phyloP scores from a whole-genome alignment of 2,113 vertebrate species.

The Rutilus rutilus region DNA sequence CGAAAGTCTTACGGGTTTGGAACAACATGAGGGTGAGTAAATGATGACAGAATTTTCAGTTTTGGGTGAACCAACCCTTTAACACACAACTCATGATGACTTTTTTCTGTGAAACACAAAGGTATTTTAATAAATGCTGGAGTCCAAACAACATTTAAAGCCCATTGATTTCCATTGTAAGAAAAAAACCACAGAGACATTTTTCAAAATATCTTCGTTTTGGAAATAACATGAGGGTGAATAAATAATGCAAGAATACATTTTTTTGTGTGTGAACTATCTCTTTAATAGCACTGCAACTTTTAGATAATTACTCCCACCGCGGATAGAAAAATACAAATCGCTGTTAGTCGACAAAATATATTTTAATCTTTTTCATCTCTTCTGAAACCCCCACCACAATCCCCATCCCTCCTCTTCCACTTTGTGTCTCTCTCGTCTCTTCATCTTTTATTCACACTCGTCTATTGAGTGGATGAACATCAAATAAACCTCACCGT shows the following conservation, averaged over 20 bases:
- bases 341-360: background rate
- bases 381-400: background rate
- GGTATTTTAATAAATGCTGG: too few species aligned
- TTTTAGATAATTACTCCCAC: background rate
- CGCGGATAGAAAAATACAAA: background rate
- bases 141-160: background rate
- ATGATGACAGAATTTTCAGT: too few species aligned
- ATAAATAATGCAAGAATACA: background rate
- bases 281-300: background rate
- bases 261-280: background rate
- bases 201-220: background rate
- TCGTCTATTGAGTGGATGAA: slow-evolving; percentile 11
- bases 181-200: background rate
- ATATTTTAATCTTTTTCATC: background rate
- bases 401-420: background rate
- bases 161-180: background rate
- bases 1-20: too few species aligned
- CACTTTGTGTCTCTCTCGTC: background rate
- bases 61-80: too few species aligned
- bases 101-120: too few species aligned
- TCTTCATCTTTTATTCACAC: slow-evolving; percentile 19
- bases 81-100: too few species aligned
- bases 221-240: background rate
- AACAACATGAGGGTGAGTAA: too few species aligned
- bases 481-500: slow-evolving; percentile 31